phyloP scores from a whole-genome alignment of 1,140 invertebrate species.

The Vanessa tameamea region DNA sequence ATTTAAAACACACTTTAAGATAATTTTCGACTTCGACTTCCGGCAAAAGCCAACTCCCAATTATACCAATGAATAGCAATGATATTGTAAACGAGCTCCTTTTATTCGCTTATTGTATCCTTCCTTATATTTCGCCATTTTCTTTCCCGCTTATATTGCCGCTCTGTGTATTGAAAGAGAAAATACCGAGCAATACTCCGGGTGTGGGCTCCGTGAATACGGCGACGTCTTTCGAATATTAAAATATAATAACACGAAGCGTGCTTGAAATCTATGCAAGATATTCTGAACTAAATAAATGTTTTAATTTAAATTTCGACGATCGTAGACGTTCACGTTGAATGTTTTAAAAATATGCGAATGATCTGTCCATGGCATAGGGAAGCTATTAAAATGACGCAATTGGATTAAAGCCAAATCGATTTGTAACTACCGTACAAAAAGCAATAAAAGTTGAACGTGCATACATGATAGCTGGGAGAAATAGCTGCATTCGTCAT shows the following conservation, averaged over 20 bases:
- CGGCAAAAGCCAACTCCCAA: slow-evolving; percentile 48
- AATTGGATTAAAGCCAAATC: slow-evolving; percentile 75
- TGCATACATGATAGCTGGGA: slow-evolving; percentile 68
- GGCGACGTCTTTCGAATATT: slow-evolving; percentile 20
- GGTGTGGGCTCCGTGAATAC: slow-evolving; percentile 23
- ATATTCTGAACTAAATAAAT: neutral
- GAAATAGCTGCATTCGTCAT: slow-evolving; percentile 72
- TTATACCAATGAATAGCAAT: slow-evolving; percentile 61
- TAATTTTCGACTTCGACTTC: slow-evolving; percentile 20
- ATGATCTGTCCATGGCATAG: slow-evolving; percentile 54
- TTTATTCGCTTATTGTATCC: slow-evolving; percentile 58
- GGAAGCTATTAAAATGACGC: slow-evolving; percentile 73
- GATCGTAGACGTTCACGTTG: neutral
- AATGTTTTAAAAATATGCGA: slow-evolving; percentile 50
- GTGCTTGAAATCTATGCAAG: neutral
- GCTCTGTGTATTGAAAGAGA: slow-evolving; percentile 48
- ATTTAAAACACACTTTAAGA: slow-evolving; percentile 1
- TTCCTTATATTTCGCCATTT: slow-evolving; percentile 52
- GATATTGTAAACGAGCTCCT: slow-evolving; percentile 53
- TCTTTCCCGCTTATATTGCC: slow-evolving; percentile 47
- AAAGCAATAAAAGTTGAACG: slow-evolving; percentile 76
- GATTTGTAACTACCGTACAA: slow-evolving; percentile 74
- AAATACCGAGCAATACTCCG: slow-evolving; percentile 53
- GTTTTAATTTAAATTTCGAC: slow-evolving; percentile 1
- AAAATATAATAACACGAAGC: slow-evolving; percentile 9